phyloP scores from a whole-genome alignment of 2,888 invertebrate genomes.

The Drosophila tripunctata region DNA sequence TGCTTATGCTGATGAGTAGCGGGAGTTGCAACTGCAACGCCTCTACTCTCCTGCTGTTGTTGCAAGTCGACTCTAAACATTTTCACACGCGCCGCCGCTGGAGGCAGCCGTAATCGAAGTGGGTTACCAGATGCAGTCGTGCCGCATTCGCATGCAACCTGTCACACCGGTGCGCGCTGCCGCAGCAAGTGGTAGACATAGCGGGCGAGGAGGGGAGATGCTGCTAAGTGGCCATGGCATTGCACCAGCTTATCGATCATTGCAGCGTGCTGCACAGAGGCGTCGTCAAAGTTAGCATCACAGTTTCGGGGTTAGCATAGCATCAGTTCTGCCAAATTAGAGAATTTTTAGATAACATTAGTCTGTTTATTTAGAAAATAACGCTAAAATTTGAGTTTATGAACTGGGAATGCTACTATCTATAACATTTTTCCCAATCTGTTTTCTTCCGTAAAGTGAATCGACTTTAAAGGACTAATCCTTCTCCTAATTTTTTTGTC shows the following conservation, averaged over 20 bases:
- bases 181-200: neutral
- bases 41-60: constrained; percentile 14
- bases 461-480: no score
- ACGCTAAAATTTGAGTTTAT: no score
- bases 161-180: constrained; percentile 61
- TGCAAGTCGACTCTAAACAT: constrained; percentile 42
- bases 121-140: constrained; percentile 78
- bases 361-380: no score
- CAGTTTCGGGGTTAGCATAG: constrained; percentile 21
- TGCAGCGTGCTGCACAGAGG: constrained; percentile 45
- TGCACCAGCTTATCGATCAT: constrained; percentile 72
- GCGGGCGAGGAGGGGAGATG: neutral
- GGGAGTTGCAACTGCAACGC: constrained; percentile 32
- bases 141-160: constrained; percentile 76
- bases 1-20: constrained; percentile 59
- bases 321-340: constrained; percentile 10
- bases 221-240: constrained; percentile 71
- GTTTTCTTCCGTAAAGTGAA: no score
- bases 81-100: constrained; percentile 64
- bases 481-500: no score
- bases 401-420: no score
- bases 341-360: constrained; percentile 65
- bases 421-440: no score
- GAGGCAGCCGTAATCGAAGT: constrained; percentile 68
- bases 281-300: constrained; percentile 29